Conservation (phyloP, 2,797 vertebrate species). For the Enteromius trimaculatus region DNA sequence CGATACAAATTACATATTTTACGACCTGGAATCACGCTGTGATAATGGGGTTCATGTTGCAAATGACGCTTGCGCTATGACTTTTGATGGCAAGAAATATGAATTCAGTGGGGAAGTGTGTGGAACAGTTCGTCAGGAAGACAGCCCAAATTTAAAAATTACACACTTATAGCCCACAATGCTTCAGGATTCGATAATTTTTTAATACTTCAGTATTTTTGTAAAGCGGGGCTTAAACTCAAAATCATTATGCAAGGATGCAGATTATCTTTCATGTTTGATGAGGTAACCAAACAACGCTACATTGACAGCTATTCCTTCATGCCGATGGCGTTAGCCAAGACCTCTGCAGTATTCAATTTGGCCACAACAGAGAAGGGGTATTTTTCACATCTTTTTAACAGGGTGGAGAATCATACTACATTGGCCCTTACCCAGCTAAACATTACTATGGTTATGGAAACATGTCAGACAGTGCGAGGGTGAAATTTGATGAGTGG, state of each 20-base stretch:
- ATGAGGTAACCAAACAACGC: not conserved
- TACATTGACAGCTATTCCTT: not conserved
- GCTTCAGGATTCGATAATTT: not conserved
- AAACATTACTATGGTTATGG: not conserved
- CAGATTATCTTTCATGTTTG: not conserved
- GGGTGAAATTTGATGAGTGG: not conserved
- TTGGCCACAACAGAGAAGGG: not conserved
- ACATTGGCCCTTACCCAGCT: not conserved
- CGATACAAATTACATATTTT: not conserved
- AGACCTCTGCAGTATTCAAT: not conserved
- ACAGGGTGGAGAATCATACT: not conserved
- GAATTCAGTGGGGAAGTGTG: not conserved
- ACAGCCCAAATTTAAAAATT: not conserved
- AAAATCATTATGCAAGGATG: not conserved
- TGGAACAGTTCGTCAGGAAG: not conserved
- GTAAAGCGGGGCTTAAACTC: not conserved
- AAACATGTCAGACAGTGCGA: not conserved
- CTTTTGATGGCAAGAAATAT: too few species aligned
- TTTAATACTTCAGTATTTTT: not conserved
- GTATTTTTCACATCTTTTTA: not conserved
- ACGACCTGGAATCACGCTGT: not conserved
- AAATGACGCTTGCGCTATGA: not conserved
- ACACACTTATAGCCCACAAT: not conserved
- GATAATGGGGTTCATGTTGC: not conserved
- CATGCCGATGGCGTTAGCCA: not conserved